Conservation (phyloP, 2,888 invertebrate genomes). For the Cheilosia pagana region DNA sequence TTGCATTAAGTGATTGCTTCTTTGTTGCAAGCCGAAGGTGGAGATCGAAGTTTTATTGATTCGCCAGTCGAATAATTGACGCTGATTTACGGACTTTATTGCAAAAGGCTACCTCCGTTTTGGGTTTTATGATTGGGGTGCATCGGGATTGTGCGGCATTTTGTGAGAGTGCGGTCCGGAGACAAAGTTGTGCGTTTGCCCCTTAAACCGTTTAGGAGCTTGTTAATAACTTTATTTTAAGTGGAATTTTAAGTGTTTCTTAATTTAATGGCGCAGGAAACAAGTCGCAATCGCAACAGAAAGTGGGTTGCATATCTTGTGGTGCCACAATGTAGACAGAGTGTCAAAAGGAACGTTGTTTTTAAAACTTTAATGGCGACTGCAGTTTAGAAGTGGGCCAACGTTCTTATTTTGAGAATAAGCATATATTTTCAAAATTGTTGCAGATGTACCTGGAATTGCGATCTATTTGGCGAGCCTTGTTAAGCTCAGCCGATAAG, state of each 20-base stretch:
- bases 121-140: conserved; percentile 18
- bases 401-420: too few species aligned
- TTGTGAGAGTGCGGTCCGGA: neutral
- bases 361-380: too few species aligned
- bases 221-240: conserved; percentile 51
- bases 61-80: conserved; percentile 53
- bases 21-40: conserved; percentile 60
- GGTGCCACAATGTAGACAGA: too few species aligned
- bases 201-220: conserved; percentile 18
- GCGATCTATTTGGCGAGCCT: too few species aligned
- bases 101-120: conserved; percentile 23
- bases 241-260: conserved; percentile 19
- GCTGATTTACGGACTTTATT: conserved; percentile 48
- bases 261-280: conserved; percentile 24
- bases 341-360: too few species aligned
- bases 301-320: neutral
- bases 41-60: conserved; percentile 45
- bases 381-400: too few species aligned
- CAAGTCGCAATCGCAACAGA: conserved; percentile 1
- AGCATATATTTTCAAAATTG: too few species aligned
- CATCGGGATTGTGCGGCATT: neutral
- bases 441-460: too few species aligned
- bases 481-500: too few species aligned
- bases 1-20: conserved; percentile 33
- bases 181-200: conserved; percentile 38